Evolutionary conservation across 2,113 vertebrate genomes (phyloP).

Genomic region (Marcusenius ussheri): DNA sequence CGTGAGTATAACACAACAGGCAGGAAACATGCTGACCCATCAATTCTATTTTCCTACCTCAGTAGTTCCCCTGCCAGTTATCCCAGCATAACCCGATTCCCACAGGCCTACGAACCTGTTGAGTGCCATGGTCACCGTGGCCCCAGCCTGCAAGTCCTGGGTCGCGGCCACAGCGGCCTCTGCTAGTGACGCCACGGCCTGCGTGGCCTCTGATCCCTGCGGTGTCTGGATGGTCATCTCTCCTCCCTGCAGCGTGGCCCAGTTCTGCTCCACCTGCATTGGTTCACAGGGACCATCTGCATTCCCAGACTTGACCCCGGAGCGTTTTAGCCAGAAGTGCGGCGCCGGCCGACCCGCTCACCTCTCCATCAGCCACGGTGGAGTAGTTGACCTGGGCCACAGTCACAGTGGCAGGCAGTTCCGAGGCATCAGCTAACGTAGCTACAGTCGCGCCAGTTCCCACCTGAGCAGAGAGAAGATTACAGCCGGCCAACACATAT

Average conservation of each 20-base stretch:
- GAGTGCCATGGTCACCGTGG: slow-evolving; percentile 76
- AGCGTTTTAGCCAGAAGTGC: not conserved
- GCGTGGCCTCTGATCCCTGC: slow-evolving; percentile 90
- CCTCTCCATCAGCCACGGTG: slow-evolving; percentile 88
- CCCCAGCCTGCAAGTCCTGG: slow-evolving; percentile 74
- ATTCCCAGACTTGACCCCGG: not conserved
- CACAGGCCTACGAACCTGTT: slow-evolving; percentile 60
- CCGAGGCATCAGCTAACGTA: slow-evolving; percentile 89
- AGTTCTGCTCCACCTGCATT: slow-evolving; percentile 77
- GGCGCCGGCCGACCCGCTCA: slow-evolving; percentile 37
- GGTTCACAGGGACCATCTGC: not conserved
- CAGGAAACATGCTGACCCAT: not conserved
- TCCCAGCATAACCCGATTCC: not conserved
- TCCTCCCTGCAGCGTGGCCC: slow-evolving; percentile 87
- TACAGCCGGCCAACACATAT: not conserved
- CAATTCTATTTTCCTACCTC: not conserved
- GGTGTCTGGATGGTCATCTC: slow-evolving; percentile 99
- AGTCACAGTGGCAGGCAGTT: slow-evolving; percentile 87
- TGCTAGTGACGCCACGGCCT: slow-evolving; percentile 89
- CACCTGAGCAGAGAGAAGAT: slow-evolving; percentile 59
- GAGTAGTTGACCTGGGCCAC: slow-evolving; percentile 96
- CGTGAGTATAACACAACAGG: not conserved
- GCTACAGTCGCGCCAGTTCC: slow-evolving; percentile 94
- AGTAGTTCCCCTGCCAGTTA: not conserved
- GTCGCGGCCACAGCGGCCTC: slow-evolving; percentile 63